Base-by-base conservation (phyloP, 2,888 invertebrate genomes). In the Glaucopsyche alexis region DNA sequence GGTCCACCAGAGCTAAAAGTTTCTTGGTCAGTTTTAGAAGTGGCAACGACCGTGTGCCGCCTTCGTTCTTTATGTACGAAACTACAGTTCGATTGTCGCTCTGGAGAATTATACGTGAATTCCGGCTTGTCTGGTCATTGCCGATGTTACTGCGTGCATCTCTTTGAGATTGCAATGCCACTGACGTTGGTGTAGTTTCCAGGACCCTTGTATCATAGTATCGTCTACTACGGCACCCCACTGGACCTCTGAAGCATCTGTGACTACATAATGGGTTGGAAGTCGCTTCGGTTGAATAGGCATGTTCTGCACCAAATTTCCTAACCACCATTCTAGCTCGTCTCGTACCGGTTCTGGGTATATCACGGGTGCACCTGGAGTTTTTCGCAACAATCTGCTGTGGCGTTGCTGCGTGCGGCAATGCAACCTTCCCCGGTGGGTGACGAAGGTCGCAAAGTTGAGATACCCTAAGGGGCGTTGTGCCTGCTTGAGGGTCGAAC, bases 351-450 rank as follows among this genome's bases (percentile, higher is more conserved):
- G 13, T 49, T 49, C 13, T 49, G n/a, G n/a, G n/a, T n/a, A n/a
- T n/a, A n/a, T n/a, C n/a, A n/a, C n/a, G n/a, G n/a, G n/a, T n/a
- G n/a, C n/a, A n/a, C n/a, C n/a, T n/a, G 49, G 49, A 49, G 11
- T 13, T 13, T 13, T 49, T 7, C 49, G 49, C 14, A 49, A 49
- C 14, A 49, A 11, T 49, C 49, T 67, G 47, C 71, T 65, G 67
- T 74, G 45, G 11, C 71, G 67, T 42, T 74, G 73, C 69, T 77
- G 69, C 16, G 50, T 52, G 1, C 78, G 75, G 70, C 75, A 78
- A 72, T 76, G 75, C 71, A 75, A 74, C 73, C 71, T 74, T 75
- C 76, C 76, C 74, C 73, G 75, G 40, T 29, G 74, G 72, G 74
- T 76, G 74, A 76, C 67, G 75, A 77, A 49, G 49, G 49, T 49